Base-by-base conservation (phyloP, 2,113 vertebrate genomes). In the Strix uralensis region DNA sequence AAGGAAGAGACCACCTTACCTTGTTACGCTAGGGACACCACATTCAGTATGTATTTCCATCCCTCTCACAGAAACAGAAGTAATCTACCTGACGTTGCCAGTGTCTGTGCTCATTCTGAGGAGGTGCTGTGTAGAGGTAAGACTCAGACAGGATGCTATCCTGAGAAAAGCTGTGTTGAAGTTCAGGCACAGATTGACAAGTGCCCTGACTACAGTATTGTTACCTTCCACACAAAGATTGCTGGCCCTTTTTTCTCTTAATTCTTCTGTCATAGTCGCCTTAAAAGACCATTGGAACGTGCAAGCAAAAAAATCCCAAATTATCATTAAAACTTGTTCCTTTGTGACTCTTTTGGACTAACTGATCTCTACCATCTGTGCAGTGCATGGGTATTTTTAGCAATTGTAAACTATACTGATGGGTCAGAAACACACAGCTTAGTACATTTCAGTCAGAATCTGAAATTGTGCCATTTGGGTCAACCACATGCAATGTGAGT, bases 341-440 rank as follows among this genome's bases (percentile, higher is more conserved):
- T 88, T 83, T 3, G 0, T 80, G 13, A 66, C 29, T 88, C 19
- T 83, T 93, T 72, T 94, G 90, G 67, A 34, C 90, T 85, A 75
- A 67, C 54, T 78, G 63, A 83, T 81, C 29, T 59, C 61, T 74
- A 63, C 80, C 88, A 93, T 88, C 90, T 95, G 82, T 17, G 30
- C 79, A 70, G 13, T n/a, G 32, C 61, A 74, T 6, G 7, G 72
- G 52, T 96, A 94, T 78, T 95, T 94, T 93, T 92, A 91, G 57
- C 69, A 67, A 29, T 38, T 86, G 30, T 78, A 88, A 95, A 83
- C 80, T 55, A 21, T 9, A 92, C 16, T 18, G 52, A 59, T 61
- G 61, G 72, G 34, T 52, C 65, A 92, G 65, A 88, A 94, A 78
- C 23, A 81, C 49, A 61, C 44, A 74, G 52, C 57, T 73, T 59